phyloP scores from a whole-genome alignment of 2,113 vertebrate species.

The Hippocampus mohnikei region DNA sequence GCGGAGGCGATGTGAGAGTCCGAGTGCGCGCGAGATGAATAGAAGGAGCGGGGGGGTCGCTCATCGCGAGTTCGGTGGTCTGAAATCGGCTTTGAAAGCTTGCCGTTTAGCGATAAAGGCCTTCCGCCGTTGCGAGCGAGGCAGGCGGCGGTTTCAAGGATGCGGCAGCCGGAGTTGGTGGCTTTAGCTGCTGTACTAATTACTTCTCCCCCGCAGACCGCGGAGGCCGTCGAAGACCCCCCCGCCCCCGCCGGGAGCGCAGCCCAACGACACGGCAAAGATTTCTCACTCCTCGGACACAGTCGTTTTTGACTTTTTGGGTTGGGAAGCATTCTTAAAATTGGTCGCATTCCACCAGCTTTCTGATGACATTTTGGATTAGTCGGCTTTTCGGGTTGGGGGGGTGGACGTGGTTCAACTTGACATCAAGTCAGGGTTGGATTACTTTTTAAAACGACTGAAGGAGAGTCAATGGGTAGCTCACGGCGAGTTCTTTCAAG shows the following conservation, averaged over 20 bases:
- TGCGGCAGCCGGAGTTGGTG: slow-evolving; percentile 47
- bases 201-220: slow-evolving; percentile 40
- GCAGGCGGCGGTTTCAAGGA: slow-evolving; percentile 35
- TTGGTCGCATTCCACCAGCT: slow-evolving; percentile 49
- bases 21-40: background rate
- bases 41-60: background rate
- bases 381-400: slow-evolving; percentile 33
- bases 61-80: slow-evolving; percentile 5
- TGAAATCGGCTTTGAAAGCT: background rate
- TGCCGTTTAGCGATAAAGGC: background rate
- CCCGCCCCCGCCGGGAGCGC: background rate
- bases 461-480: background rate
- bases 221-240: slow-evolving; percentile 13
- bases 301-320: background rate
- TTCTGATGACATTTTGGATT: slow-evolving; percentile 51
- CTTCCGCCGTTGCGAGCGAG: slow-evolving; percentile 20
- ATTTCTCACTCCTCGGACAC: background rate
- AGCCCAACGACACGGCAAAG: slow-evolving; percentile 3
- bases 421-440: slow-evolving; percentile 20
- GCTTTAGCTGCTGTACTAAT: slow-evolving; percentile 58
- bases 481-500: slow-evolving; percentile 2
- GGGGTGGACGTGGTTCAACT: slow-evolving; percentile 12
- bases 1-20: slow-evolving; percentile 19
- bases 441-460: slow-evolving; percentile 19
- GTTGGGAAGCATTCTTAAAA: slow-evolving; percentile 43